A percentile compares a stretch with the other conserved stretches of the same genome.
phyloP scores from a whole-genome alignment of 2,888 invertebrate species.

The Euzophera pinguis region DNA sequence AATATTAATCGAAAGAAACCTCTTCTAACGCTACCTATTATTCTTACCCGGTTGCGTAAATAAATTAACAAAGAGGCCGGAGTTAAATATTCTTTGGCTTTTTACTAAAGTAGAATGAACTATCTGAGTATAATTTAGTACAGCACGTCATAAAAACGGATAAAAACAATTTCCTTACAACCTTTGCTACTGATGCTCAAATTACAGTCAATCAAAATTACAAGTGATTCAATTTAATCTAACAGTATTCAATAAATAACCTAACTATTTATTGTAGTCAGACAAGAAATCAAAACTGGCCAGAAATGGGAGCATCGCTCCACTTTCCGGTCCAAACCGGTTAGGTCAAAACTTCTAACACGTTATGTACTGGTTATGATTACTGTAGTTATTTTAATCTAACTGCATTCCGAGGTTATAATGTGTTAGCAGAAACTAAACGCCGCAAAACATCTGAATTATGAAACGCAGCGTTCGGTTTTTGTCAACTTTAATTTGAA shows the following conservation, averaged over 20 bases:
- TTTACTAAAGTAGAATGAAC: too few species aligned
- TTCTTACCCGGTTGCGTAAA: neutral
- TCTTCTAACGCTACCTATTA: too few species aligned
- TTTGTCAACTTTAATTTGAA: neutral
- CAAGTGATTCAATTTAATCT: constrained; percentile 15
- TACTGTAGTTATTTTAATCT: constrained; percentile 3
- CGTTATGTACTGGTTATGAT: constrained; percentile 16
- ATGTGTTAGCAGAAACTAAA: constrained; percentile 1
- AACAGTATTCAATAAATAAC: constrained; percentile 45
- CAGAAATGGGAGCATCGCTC: constrained; percentile 68
- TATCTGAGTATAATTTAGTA: too few species aligned
- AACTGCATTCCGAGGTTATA: constrained; percentile 1
- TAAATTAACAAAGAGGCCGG: neutral
- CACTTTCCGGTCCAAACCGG: constrained; percentile 62
- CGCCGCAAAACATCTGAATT: neutral
- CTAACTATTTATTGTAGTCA: constrained; percentile 29
- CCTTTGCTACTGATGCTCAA: neutral
- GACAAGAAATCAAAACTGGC: constrained; percentile 58
- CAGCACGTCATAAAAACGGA: too few species aligned
- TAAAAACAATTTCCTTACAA: neutral
- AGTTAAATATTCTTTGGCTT: too few species aligned
- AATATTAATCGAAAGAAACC: too few species aligned
- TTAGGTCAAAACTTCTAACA: constrained; percentile 43
- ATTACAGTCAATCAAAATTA: constrained; percentile 1
- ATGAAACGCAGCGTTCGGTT: neutral